Base-by-base conservation (phyloP, 2,797 vertebrate genomes). In the Coregonus sp. region DNA sequence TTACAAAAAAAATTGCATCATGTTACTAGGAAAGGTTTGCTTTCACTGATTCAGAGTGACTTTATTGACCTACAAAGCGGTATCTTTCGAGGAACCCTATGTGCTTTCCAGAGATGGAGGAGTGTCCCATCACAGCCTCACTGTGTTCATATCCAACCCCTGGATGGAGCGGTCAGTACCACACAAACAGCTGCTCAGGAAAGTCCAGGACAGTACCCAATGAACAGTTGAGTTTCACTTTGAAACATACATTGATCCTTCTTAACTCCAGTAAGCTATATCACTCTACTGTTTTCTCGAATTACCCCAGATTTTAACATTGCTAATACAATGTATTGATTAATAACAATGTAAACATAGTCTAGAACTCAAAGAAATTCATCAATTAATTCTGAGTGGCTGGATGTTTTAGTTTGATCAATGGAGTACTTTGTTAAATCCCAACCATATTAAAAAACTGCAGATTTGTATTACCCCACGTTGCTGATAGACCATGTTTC, bases 121-220 rank as follows among this genome's bases (percentile, higher is more conserved):
- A 47, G 40, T 47, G 40, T 47, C 9, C 85, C 18, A 95, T 59
- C 6, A n/a, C 54, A 7, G 5, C 94, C 59, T 67, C 66, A 93
- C 94, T 16, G 79, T 90, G 73, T 97, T 98, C 90, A 97, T 94
- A 86, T 99, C 96, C 84, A 97, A 96, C 20, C 96, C 88, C 83
- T 97, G 96, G 83, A 98, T 61, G 0, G 95, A 89, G 75, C 92
- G 88, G 87, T 97, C 94, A n/a, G 93, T 92, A 68, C 95, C 94
- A 77, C 95, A 94, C 40, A 90, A 66, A 66, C 31, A 56, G 70
- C 20, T 70, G 84, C 88, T 82, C 86, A 89, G 88, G 75, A 83
- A 86, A 29, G 11, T 31, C 7, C 1, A n/a, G 9, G 4, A 3
- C 40, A 25, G 56, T 56, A 5, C 14, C 52, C 16, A 18, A 54